Base-by-base conservation (phyloP, 2,888 invertebrate genomes). In the Drosophila limbata region DNA sequence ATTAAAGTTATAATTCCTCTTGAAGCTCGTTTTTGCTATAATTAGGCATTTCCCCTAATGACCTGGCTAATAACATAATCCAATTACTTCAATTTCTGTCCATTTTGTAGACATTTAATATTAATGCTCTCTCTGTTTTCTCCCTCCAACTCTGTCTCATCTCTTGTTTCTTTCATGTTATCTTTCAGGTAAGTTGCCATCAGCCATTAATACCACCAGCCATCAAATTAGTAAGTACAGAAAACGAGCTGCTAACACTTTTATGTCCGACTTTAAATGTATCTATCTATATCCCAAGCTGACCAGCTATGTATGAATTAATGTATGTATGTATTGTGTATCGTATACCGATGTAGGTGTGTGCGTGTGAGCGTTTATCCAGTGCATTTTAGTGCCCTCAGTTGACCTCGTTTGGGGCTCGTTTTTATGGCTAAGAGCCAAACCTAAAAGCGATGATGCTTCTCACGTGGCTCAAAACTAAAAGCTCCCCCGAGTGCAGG, bases 141-240 rank as follows among this genome's bases (percentile, higher is more conserved):
- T 52, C 50, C 67, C 44, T 53, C 57, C 55, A 1, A 35, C 35
- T 51, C 21, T 66, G 28, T 55, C 57, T 62, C 48, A 53, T 64
- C 60, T 60, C 44, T 61, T 61, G 55, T 76, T 67, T 79, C 67
- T 59, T 65, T 71, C 44, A 37, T 71, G 60, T 57, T 75, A 47
- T 81, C 69, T 81, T 86, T 48, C 76, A 87, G 87, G 87, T 87
- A 87, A 87, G 87, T 87, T 78, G 81, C 82, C 82, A 84, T 79
- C 81, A 81, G 72, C 79, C 78, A 83, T 83, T 82, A 85, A 79
- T 83, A 83, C 81, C 73, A 76, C 76, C 88, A 84, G 88, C 68
- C 84, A 86, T 84, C 81, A 84, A 87, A 89, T 87, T 87, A 87
- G 87, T 87, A 88, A 87, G 89, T 87, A 87, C 88, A 78, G 75